These are phyloP conservation scores for Crenichthys baileyi DNA, from an alignment of 2,797 vertebrate species.

Conservation along the genomic window DNA sequence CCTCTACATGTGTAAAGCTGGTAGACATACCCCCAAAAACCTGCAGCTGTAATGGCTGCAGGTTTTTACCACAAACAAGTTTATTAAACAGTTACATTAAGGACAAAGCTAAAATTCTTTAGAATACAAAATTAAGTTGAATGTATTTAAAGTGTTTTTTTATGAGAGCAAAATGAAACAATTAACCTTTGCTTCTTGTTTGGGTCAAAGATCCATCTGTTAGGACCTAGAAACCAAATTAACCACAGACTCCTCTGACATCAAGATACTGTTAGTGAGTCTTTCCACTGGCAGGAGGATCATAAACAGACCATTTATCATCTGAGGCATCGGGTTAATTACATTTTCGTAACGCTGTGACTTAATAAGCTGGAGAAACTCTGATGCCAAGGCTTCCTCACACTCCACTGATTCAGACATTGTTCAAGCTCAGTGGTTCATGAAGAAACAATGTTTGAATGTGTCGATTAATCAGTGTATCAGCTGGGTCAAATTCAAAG, in stretches of 20 bases:
- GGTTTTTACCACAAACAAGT: neutral
- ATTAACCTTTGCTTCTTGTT: constrained; percentile 17
- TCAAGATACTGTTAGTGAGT: constrained; percentile 38
- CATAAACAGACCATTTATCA: constrained; percentile 56
- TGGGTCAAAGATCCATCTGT: constrained; percentile 9
- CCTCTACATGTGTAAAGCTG: neutral
- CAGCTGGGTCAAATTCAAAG: constrained; percentile 13
- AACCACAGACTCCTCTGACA: constrained; percentile 19
- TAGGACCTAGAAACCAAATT: constrained; percentile 2
- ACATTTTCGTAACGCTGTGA: constrained; percentile 45
- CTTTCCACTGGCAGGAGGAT: constrained; percentile 31
- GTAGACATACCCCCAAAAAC: neutral
- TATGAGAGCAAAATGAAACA: neutral
- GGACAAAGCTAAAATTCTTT: neutral
- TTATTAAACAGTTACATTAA: neutral
- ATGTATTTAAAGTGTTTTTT: neutral
- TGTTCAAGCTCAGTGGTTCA: constrained; percentile 24
- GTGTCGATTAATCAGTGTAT: constrained; percentile 18
- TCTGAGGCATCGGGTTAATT: constrained; percentile 54
- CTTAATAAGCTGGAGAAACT: constrained; percentile 53
- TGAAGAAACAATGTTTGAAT: constrained; percentile 29
- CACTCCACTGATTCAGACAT: constrained; percentile 42
- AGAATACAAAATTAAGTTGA: neutral
- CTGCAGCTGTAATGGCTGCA: neutral
- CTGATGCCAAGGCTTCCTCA: constrained; percentile 47